Percentiles rank a stretch among this genome's conserved stretches.
Conservation (phyloP, 30 jellyfish, hydroid and myxozoan species). For the Chironex yamaguchii region DNA sequence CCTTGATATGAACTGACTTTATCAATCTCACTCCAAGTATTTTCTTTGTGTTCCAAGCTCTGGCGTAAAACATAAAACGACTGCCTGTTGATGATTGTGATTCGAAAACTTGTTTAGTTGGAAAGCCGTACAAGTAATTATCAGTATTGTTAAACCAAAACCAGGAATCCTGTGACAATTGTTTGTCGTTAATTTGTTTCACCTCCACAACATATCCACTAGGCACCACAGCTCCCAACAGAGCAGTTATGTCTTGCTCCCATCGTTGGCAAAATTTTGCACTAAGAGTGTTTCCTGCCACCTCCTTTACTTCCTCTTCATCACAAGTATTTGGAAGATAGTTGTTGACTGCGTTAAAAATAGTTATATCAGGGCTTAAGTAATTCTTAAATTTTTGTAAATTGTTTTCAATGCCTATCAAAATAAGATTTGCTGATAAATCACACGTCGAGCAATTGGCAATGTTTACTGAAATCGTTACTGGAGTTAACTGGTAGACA, state of each 20-base stretch:
- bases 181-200: not conserved
- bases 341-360: not conserved
- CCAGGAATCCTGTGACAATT: slow-evolving; percentile 59
- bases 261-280: not conserved
- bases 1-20: not conserved
- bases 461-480: not conserved
- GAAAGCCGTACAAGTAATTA: slow-evolving; percentile 73
- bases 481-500: not conserved
- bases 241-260: not conserved
- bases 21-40: not conserved
- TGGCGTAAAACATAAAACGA: not conserved
- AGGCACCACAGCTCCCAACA: not conserved
- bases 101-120: slow-evolving; percentile 11
- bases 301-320: not conserved
- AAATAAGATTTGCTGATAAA: not conserved
- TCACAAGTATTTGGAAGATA: not conserved
- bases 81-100: not conserved
- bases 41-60: not conserved
- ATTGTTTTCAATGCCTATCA: not conserved
- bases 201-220: not conserved
- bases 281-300: not conserved
- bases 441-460: not conserved
- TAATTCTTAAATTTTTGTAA: no score
- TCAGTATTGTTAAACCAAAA: slow-evolving; percentile 58
- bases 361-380: not conserved